Percentiles rank a stretch among this genome's conserved stretches.
Conservation (phyloP, 1,140 invertebrate species). For the Choristoneura fumiferana region DNA sequence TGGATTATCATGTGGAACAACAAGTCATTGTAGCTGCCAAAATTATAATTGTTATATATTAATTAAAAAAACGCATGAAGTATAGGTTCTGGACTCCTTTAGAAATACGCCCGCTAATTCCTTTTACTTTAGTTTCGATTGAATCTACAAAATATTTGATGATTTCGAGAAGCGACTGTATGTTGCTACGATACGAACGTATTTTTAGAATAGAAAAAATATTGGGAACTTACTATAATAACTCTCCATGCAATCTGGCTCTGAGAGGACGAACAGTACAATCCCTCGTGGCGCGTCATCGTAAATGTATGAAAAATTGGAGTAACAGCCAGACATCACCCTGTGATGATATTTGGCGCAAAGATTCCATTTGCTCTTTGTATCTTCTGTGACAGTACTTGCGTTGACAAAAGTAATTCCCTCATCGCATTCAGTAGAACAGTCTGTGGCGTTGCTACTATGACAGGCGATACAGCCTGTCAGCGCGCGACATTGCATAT, state of each 20-base stretch:
- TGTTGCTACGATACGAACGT: too few species aligned
- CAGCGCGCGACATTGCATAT: neutral
- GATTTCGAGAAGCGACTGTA: too few species aligned
- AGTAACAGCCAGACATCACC: neutral
- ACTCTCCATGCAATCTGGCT: neutral
- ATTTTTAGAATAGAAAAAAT: too few species aligned
- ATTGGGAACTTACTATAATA: slow-evolving; percentile 15
- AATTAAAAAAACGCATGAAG: too few species aligned
- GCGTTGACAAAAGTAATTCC: neutral
- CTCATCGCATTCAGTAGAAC: neutral
- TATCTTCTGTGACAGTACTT: neutral
- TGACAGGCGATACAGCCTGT: neutral
- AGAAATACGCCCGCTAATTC: too few species aligned
- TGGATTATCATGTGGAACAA: too few species aligned
- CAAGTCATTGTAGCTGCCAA: too few species aligned
- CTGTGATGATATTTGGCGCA: neutral
- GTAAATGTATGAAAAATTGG: slow-evolving; percentile 13
- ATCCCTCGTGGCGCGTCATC: neutral
- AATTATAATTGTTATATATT: too few species aligned
- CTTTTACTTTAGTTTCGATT: too few species aligned
- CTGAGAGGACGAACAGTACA: neutral
- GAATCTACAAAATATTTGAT: too few species aligned
- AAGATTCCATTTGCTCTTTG: neutral
- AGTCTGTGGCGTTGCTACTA: neutral
- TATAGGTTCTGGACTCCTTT: too few species aligned